Evolutionary conservation across 2,113 vertebrate genomes (phyloP).

Genomic region (Serinus canaria): DNA sequence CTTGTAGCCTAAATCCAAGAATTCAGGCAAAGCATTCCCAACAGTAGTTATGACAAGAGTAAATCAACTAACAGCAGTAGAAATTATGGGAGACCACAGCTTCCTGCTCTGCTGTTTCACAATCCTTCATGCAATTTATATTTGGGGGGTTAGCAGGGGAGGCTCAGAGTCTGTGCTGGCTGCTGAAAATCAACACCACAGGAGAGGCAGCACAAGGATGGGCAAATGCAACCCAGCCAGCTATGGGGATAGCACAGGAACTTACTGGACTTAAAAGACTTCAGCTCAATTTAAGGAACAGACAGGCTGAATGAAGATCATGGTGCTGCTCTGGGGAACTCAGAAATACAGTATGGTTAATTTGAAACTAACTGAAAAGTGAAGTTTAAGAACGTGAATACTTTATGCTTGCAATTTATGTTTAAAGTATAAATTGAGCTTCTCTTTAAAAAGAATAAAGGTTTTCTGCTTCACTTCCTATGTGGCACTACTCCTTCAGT

Average conservation of each 20-base stretch:
- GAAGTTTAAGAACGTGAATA: not conserved
- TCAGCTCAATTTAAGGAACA: not conserved
- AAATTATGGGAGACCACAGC: not conserved
- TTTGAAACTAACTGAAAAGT: conserved; percentile 12
- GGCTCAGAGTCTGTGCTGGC: not conserved
- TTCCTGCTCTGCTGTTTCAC: conserved; percentile 10
- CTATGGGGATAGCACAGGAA: not conserved
- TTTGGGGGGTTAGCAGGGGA: not conserved
- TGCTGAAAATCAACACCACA: not conserved
- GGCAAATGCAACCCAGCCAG: not conserved
- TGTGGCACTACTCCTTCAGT: conserved; percentile 42
- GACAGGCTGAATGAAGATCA: not conserved
- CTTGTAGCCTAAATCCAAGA: not conserved
- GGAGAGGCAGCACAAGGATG: not conserved
- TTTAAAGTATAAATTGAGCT: conserved; percentile 48
- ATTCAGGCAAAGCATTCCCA: not conserved
- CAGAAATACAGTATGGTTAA: not conserved
- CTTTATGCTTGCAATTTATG: conserved; percentile 7
- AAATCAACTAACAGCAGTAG: conserved; percentile 10
- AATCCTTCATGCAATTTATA: not conserved
- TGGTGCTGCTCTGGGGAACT: not conserved
- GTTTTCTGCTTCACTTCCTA: conserved; percentile 66
- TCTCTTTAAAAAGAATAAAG: conserved; percentile 30
- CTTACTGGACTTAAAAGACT: not conserved
- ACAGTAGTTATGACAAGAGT: not conserved